Conservation (phyloP, 2,888 invertebrate genomes). For the Rhabditophanes sp. region DNA sequence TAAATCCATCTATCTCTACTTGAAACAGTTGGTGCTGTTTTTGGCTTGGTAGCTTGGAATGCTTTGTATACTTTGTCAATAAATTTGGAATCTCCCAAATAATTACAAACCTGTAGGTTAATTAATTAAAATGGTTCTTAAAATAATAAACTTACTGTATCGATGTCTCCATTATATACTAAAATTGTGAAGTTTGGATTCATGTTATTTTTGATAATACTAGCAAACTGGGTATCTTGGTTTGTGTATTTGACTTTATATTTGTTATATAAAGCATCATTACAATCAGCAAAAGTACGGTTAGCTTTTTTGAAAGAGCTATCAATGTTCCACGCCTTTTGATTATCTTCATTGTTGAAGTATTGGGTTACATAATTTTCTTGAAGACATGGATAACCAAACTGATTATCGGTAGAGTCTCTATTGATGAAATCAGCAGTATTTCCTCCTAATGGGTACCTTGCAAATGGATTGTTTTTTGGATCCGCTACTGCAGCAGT, state of each 20-base stretch:
- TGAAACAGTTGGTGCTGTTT: background rate
- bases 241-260: slow-evolving; percentile 13
- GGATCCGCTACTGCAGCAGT: background rate
- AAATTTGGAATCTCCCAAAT: slow-evolving; percentile 26
- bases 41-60: slow-evolving; percentile 4
- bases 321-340: slow-evolving; percentile 20
- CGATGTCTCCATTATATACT: slow-evolving; percentile 29
- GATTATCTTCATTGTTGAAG: slow-evolving; percentile 18
- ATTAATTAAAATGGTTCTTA: background rate
- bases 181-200: slow-evolving; percentile 20
- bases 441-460: background rate
- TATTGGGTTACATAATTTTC: slow-evolving; percentile 23
- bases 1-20: background rate
- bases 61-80: slow-evolving; percentile 18
- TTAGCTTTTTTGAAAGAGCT: slow-evolving; percentile 10
- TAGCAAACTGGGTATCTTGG: slow-evolving; percentile 18
- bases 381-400: slow-evolving; percentile 33
- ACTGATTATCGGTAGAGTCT: slow-evolving; percentile 24
- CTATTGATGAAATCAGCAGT: slow-evolving; percentile 13
- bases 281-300: slow-evolving; percentile 19
- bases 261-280: slow-evolving; percentile 11
- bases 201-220: slow-evolving; percentile 7
- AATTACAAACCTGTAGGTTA: slow-evolving; percentile 9
- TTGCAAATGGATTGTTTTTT: background rate
- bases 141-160: slow-evolving; percentile 22